phyloP scores from a whole-genome alignment of 2,888 invertebrate genomes.

The Conus canariensis region DNA sequence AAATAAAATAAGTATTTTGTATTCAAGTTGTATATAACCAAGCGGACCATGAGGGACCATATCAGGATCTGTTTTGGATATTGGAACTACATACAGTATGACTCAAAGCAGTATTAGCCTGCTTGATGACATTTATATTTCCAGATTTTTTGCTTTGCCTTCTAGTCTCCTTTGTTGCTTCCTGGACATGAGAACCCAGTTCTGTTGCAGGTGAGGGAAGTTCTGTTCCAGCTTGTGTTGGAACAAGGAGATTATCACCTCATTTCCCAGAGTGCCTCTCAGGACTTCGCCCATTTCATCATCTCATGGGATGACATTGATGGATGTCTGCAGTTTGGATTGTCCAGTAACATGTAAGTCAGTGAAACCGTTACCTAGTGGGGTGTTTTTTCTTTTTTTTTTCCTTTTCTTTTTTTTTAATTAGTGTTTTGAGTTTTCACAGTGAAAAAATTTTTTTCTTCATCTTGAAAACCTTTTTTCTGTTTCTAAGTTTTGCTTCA shows the following conservation, averaged over 20 bases:
- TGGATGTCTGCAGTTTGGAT: conserved; percentile 57
- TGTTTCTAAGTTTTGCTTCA: not conserved
- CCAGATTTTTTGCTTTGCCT: no score
- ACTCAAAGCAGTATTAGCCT: no score
- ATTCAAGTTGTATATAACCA: no score
- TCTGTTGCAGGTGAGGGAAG: conserved; percentile 54
- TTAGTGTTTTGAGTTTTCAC: not conserved
- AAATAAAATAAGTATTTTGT: no score
- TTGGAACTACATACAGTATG: no score
- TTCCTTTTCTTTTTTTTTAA: not conserved
- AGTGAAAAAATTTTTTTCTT: not conserved
- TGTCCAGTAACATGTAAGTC: conserved; percentile 58
- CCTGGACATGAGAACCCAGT: not conserved
- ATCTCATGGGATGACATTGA: conserved; percentile 56
- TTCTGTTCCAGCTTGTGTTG: conserved; percentile 55
- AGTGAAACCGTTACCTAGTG: not conserved
- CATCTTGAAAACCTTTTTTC: not conserved
- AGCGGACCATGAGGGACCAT: no score
- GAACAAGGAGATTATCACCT: conserved; percentile 53
- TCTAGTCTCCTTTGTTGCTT: no score
- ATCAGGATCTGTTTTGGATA: no score
- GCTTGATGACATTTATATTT: no score
- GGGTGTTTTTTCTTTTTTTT: not conserved
- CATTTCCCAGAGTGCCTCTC: conserved; percentile 42
- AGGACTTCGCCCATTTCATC: conserved; percentile 54